phyloP scores from a whole-genome alignment of 1,140 invertebrate genomes.

The Anoplophora glabripennis region DNA sequence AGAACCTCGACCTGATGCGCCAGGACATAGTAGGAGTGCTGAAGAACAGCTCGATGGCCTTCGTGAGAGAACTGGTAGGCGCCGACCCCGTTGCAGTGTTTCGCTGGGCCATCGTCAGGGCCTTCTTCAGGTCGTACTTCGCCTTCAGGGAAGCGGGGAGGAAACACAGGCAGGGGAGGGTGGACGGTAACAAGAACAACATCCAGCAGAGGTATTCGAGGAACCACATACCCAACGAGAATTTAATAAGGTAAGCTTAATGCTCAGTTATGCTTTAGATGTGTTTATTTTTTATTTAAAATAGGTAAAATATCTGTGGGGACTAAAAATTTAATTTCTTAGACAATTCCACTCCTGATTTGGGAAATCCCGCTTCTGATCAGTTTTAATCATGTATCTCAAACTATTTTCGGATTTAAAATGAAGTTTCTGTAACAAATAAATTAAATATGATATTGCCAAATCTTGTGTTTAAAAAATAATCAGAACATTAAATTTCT shows the following conservation, averaged over 20 bases:
- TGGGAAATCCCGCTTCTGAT: no score
- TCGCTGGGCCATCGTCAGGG: slow-evolving; percentile 89
- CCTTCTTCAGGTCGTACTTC: slow-evolving; percentile 87
- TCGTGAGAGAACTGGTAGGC: slow-evolving; percentile 90
- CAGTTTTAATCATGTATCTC: no score
- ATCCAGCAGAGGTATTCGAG: slow-evolving; percentile 52
- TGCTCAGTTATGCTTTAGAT: not conserved
- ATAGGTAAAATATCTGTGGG: slow-evolving; percentile 1
- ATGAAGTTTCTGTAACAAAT: no score
- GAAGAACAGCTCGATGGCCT: slow-evolving; percentile 89
- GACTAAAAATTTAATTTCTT: not conserved
- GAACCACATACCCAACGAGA: slow-evolving; percentile 70
- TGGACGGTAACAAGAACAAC: slow-evolving; percentile 57
- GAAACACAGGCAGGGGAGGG: slow-evolving; percentile 64
- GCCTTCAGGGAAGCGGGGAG: slow-evolving; percentile 86
- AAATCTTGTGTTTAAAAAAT: no score
- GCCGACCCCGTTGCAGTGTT: slow-evolving; percentile 94
- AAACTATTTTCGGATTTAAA: no score
- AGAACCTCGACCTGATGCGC: slow-evolving; percentile 92
- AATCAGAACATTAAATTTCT: no score
- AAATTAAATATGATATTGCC: no score
- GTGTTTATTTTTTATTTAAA: slow-evolving; percentile 25
- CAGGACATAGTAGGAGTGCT: slow-evolving; percentile 90
- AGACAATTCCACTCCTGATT: no score
- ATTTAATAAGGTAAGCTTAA: slow-evolving; percentile 40